These are phyloP conservation scores for Podarcis raffonei DNA, from an alignment of 2,113 vertebrate genomes.

Conservation along the genomic window DNA sequence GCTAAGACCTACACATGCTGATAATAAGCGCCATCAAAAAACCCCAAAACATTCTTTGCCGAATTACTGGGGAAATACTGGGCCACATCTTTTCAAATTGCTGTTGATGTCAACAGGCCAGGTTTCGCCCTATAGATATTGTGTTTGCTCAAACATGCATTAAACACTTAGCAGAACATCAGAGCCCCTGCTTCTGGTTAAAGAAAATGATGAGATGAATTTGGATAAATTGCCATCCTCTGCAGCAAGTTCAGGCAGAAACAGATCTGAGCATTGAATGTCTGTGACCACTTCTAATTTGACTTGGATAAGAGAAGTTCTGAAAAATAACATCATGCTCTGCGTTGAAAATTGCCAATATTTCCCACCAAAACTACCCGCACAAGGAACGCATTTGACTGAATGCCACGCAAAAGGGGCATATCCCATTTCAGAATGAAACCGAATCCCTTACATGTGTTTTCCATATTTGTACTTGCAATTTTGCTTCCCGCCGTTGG, in stretches of 20 bases:
- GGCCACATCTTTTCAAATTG: background rate
- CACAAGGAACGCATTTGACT: constrained; percentile 57
- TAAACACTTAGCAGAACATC: constrained; percentile 30
- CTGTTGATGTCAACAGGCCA: constrained; percentile 29
- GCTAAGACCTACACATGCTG: background rate
- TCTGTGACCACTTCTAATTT: constrained; percentile 23
- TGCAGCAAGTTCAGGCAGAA: background rate
- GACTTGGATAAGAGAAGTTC: constrained; percentile 16
- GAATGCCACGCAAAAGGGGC: constrained; percentile 42
- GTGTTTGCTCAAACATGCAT: constrained; percentile 8
- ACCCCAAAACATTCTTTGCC: background rate
- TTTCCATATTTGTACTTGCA: constrained; percentile 55
- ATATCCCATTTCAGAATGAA: constrained; percentile 59
- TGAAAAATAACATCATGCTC: background rate
- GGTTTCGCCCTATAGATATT: constrained; percentile 4
- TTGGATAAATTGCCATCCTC: background rate
- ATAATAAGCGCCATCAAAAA: background rate
- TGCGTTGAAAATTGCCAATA: constrained; percentile 39
- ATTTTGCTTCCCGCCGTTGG: constrained; percentile 39
- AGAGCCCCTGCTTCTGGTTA: constrained; percentile 12
- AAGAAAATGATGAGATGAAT: rapidly evolving
- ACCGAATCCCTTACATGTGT: constrained; percentile 50
- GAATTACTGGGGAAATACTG: background rate
- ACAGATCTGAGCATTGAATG: background rate
- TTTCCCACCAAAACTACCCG: constrained; percentile 34